Evolutionary conservation across 2,797 vertebrate genomes (phyloP), one percentile per base, ranked within the genome.

Genomic region (Trachurus trachurus): DNA sequence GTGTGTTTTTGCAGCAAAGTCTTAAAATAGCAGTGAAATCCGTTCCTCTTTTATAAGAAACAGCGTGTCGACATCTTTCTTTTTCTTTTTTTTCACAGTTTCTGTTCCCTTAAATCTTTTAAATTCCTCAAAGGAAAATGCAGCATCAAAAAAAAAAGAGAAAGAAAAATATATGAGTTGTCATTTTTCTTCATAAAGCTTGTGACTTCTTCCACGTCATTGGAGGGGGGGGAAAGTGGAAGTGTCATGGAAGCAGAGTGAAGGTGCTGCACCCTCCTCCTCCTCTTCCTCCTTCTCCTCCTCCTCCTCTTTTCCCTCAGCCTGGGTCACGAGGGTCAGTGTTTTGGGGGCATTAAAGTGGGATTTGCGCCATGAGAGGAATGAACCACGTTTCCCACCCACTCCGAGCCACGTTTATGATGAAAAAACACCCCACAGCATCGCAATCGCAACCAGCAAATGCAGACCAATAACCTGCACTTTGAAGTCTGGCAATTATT

Each of bases 401-500:
- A 72, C 58, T 34, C 57, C 39, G 6, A 82, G 65, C 81, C 72
- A 83, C 75, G 49, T 81, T 87, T 81, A 72, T 85, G 66, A 84
- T 85, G 64, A 71, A 81, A 86, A 91, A 90, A 90, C 70, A 83
- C 74, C 80, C 85, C 69, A 64, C 75, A 89, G 86, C 85, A 83
- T 66, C 69, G 68, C 71, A 67, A 73, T 80, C 11, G 44, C 67
- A 81, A 88, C 90, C 26, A 87, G 83, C 79, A 88, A 92, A 90
- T 60, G 78, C 78, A 60, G 80, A 76, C 88, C 87, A 93, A 90
- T 89, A 92, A 91, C 84, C 88, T 91, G 84, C 72, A 68, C 90
- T 93, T 93, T 94, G 93, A 94, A 93, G 91, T 92, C 12, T 13
- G 78, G 78, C 90, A 93, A 92, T 93, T 93, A 92, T 92, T 91